Conservation (phyloP, 2,797 vertebrate genomes). For the Acipenser transmontanus region DNA sequence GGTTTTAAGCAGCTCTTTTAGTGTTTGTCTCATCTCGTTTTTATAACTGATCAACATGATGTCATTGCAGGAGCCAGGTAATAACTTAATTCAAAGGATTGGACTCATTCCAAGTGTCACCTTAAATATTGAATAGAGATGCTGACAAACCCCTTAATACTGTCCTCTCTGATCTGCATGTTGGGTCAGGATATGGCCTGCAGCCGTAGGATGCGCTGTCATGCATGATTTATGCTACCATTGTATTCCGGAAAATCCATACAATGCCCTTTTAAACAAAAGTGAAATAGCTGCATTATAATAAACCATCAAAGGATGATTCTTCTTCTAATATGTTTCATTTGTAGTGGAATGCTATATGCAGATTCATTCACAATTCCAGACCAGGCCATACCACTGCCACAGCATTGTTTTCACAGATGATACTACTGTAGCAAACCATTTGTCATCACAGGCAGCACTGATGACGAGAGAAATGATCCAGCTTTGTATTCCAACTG, state of each 20-base stretch:
- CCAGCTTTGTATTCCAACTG: too few relatives aligned
- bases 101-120: constrained; percentile 29
- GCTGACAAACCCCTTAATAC: not conserved
- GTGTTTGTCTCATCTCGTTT: constrained; percentile 27
- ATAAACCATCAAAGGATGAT: too few relatives aligned
- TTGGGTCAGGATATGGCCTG: not conserved
- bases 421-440: too few relatives aligned
- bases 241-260: not conserved
- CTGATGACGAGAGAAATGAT: too few relatives aligned
- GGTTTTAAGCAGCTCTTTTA: constrained; percentile 29
- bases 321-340: too few relatives aligned
- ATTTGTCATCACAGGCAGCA: too few relatives aligned
- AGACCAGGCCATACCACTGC: too few relatives aligned
- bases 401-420: too few relatives aligned
- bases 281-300: too few relatives aligned
- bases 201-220: not conserved
- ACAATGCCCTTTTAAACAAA: too few relatives aligned
- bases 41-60: constrained; percentile 32
- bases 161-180: not conserved
- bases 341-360: too few relatives aligned
- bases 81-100: constrained; percentile 22
- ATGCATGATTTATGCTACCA: not conserved
- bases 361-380: too few relatives aligned
- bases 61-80: constrained; percentile 19
- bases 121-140: constrained; percentile 16